Evolutionary conservation across 2,888 invertebrate genomes (phyloP).

Genomic region (Germaria angustata): DNA sequence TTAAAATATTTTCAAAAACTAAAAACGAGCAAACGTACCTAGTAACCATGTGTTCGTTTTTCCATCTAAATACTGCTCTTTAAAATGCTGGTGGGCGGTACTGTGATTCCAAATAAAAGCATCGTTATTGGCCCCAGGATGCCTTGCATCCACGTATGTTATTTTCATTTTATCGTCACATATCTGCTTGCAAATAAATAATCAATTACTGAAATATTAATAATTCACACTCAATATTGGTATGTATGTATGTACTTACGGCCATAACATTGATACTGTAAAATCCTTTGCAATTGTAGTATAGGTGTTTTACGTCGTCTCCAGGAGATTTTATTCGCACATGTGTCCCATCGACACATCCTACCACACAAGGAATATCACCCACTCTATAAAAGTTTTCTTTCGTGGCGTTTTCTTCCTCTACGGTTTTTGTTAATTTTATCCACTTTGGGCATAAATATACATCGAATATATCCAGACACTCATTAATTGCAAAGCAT

Average conservation of each 20-base stretch:
- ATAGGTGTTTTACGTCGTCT: background rate
- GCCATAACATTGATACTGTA: background rate
- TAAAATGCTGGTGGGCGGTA: background rate
- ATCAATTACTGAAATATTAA: too few relatives aligned
- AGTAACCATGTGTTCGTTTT: background rate
- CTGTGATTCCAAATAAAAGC: constrained; percentile 10
- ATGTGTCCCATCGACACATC: background rate
- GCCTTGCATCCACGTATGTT: background rate
- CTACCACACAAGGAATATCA: background rate
- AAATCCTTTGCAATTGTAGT: background rate
- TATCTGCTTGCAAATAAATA: background rate
- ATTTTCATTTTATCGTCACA: background rate
- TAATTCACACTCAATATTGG: too few relatives aligned
- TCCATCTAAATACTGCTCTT: background rate
- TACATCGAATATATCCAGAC: background rate
- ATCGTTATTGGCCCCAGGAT: background rate
- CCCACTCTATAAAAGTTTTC: background rate
- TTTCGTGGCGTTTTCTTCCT: background rate
- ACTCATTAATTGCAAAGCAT: background rate
- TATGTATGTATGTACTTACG: background rate
- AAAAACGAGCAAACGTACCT: background rate
- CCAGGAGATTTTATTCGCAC: background rate
- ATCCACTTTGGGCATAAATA: background rate
- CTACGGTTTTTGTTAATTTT: background rate
- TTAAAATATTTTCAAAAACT: background rate